These are phyloP conservation scores for Mastomys natalensis DNA, from an alignment of 2,113 vertebrate genomes.

Conservation along the genomic window DNA sequence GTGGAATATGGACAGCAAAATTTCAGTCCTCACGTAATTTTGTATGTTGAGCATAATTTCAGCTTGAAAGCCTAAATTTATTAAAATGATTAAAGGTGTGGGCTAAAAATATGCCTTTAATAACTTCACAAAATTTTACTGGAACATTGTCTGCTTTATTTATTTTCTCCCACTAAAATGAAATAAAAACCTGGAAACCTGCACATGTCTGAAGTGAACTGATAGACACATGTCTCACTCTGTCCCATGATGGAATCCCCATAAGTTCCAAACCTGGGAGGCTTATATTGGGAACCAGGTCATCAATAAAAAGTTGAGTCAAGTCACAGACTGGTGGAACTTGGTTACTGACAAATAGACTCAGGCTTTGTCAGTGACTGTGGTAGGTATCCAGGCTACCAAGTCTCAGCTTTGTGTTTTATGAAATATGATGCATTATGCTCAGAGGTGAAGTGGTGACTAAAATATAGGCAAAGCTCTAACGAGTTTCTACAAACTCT, in stretches of 20 bases:
- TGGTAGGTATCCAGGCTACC: too few relatives aligned
- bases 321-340: not conserved
- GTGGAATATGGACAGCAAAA: not conserved
- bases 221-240: not conserved
- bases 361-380: not conserved
- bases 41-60: not conserved
- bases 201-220: not conserved
- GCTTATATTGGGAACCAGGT: not conserved
- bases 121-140: not conserved
- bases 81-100: not conserved
- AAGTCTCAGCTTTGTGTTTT: not conserved
- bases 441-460: not conserved
- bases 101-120: not conserved
- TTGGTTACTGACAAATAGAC: not conserved
- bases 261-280: not conserved
- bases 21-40: not conserved
- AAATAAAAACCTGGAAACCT: not conserved
- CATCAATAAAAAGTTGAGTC: not conserved
- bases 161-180: not conserved
- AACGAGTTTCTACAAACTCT: not conserved
- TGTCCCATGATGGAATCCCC: not conserved
- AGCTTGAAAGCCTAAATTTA: constrained; percentile 11
- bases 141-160: not conserved
- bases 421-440: not conserved
- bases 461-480: not conserved